Evolutionary conservation across 1,140 invertebrate genomes (phyloP).

Genomic region (Mizuhopecten yessoensis): DNA sequence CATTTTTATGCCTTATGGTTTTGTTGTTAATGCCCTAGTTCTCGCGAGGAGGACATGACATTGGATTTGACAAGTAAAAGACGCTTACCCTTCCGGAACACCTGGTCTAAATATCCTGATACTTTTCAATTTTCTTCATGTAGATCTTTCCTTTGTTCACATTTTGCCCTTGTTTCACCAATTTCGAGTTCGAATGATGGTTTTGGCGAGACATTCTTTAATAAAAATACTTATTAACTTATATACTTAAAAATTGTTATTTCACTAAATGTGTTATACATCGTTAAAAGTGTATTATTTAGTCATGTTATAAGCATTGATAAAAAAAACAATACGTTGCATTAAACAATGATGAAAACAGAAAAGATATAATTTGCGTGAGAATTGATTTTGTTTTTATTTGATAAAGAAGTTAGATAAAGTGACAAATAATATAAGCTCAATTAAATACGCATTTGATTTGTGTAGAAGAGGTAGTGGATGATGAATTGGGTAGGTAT

Average conservation of each 20-base stretch:
- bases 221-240: no score
- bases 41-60: no score
- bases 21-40: no score
- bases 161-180: no score
- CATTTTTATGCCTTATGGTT: no score
- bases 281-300: no score
- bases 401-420: constrained; percentile 8
- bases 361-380: not conserved
- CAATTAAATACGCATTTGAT: constrained; percentile 11
- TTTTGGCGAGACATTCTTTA: no score
- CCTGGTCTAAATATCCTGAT: not conserved
- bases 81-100: not conserved
- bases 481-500: constrained; percentile 13
- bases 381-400: not conserved
- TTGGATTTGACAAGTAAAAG: not conserved
- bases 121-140: not conserved
- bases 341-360: not conserved
- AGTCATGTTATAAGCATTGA: no score
- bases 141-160: no score
- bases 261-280: no score
- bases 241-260: no score
- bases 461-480: not conserved
- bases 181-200: no score
- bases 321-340: not conserved
- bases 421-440: not conserved